These are phyloP conservation scores for Chloroceryle aenea DNA, from an alignment of 2,113 vertebrate genomes.

Conservation along the genomic window DNA sequence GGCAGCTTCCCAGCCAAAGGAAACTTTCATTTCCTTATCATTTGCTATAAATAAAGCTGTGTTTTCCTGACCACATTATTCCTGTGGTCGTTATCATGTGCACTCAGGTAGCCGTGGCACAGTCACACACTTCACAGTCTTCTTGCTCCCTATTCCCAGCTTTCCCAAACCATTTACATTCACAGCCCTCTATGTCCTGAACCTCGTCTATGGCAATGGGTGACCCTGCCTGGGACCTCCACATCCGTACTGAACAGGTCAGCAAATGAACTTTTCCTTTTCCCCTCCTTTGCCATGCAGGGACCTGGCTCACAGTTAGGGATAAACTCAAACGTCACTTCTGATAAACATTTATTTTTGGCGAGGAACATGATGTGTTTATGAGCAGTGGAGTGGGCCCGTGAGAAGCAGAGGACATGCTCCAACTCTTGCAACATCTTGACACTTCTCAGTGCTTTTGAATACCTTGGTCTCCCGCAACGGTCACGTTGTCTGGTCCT, in stretches of 20 bases:
- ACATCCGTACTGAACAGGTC: neutral
- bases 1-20: neutral
- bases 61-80: neutral
- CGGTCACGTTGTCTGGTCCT: neutral
- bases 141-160: neutral
- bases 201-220: neutral
- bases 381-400: neutral
- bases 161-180: neutral
- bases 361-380: slow-evolving; percentile 14
- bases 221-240: neutral
- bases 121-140: neutral
- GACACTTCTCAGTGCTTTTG: neutral
- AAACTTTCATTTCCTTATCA: slow-evolving; percentile 15
- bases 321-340: slow-evolving; percentile 26
- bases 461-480: neutral
- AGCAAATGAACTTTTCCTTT: slow-evolving; percentile 30
- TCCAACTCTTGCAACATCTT: slow-evolving; percentile 28
- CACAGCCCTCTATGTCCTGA: neutral
- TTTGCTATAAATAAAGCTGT: slow-evolving; percentile 46
- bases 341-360: slow-evolving; percentile 65
- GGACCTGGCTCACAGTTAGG: neutral
- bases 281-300: neutral
- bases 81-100: neutral
- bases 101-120: neutral
- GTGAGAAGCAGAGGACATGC: neutral